Evolutionary conservation across 2,797 vertebrate genomes (phyloP).

Genomic region (Neopelma chrysocephalum): DNA sequence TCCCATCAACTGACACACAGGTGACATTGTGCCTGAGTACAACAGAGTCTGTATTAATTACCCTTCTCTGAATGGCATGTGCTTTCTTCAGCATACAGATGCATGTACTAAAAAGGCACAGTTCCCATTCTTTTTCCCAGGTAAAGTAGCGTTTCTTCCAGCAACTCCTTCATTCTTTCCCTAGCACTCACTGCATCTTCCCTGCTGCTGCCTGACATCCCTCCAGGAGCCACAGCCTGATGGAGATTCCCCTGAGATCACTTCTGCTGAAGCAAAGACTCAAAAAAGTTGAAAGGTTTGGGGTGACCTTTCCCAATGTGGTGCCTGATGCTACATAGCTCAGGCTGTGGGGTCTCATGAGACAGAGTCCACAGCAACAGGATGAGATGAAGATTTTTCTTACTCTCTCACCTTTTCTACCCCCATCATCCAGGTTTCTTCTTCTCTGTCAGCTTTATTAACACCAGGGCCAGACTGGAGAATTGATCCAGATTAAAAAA

Average conservation of each 20-base stretch:
- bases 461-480: not conserved
- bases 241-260: not conserved
- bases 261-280: not conserved
- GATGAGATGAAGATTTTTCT: not conserved
- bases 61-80: not conserved
- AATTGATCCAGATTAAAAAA: conserved; percentile 14
- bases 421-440: not conserved
- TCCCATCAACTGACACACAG: not conserved
- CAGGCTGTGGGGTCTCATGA: not conserved
- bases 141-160: not conserved
- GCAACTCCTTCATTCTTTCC: not conserved
- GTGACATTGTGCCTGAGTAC: not conserved
- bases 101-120: not conserved
- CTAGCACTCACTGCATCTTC: not conserved
- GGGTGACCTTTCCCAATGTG: not conserved
- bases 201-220: not conserved
- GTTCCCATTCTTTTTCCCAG: not conserved
- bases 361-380: not conserved
- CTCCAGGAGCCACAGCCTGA: not conserved
- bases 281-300: not conserved
- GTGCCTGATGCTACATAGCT: not conserved
- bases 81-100: not conserved
- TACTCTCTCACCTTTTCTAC: conserved; percentile 10
- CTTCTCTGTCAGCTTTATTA: not conserved
- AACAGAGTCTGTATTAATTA: not conserved